These are phyloP conservation scores for Gymnocypris eckloni DNA, from an alignment of 2,797 vertebrate genomes.

Conservation along the genomic window DNA sequence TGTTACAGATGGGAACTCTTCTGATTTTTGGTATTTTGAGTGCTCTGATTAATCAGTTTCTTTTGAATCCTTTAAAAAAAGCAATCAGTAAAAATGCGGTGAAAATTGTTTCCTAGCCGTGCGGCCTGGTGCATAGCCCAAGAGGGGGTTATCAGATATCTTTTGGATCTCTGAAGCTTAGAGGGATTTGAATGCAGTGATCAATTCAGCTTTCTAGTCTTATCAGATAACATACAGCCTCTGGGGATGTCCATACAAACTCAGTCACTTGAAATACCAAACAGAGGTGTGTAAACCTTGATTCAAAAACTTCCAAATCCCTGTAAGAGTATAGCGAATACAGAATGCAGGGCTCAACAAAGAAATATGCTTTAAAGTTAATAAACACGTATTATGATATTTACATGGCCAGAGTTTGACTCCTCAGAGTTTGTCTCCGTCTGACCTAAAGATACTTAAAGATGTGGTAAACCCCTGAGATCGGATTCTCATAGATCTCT, in stretches of 20 bases:
- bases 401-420: slow-evolving; percentile 55
- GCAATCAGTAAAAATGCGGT: slow-evolving; percentile 76
- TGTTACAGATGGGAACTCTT: slow-evolving; percentile 72
- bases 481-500: not conserved
- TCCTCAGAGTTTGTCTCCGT: slow-evolving; percentile 55
- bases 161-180: slow-evolving; percentile 75
- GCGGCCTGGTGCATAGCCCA: slow-evolving; percentile 68
- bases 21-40: slow-evolving; percentile 65
- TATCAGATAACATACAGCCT: slow-evolving; percentile 76
- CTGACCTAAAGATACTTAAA: slow-evolving; percentile 58
- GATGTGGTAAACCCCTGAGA: slow-evolving; percentile 50
- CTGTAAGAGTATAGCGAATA: not conserved
- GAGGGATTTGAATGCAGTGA: slow-evolving; percentile 74
- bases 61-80: slow-evolving; percentile 67
- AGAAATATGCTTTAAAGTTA: slow-evolving; percentile 19
- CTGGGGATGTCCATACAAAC: slow-evolving; percentile 58
- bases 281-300: slow-evolving; percentile 57
- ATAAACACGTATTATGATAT: slow-evolving; percentile 15
- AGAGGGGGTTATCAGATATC: slow-evolving; percentile 69
- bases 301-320: slow-evolving; percentile 35
- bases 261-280: slow-evolving; percentile 61
- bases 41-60: slow-evolving; percentile 70
- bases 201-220: slow-evolving; percentile 69
- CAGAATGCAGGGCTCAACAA: not conserved
- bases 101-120: slow-evolving; percentile 78